Conservation (phyloP, 2,888 invertebrate genomes). For the Cryptocephalus moraei region DNA sequence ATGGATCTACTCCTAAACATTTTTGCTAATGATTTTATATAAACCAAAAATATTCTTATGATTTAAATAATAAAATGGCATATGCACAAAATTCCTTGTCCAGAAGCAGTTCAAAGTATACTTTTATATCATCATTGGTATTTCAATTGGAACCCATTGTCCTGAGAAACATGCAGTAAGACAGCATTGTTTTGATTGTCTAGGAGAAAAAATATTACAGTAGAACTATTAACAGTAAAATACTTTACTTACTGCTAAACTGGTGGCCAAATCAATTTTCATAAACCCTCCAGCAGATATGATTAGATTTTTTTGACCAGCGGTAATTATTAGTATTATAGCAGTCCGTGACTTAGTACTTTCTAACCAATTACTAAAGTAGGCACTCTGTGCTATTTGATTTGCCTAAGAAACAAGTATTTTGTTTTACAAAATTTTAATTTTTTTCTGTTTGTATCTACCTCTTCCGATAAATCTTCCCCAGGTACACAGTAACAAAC, state of each 20-base stretch:
- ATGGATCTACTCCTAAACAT: too few relatives aligned
- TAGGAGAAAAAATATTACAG: too few relatives aligned
- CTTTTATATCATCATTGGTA: too few relatives aligned
- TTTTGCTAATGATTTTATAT: too few relatives aligned
- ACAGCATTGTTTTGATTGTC: too few relatives aligned
- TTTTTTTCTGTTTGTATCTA: neutral
- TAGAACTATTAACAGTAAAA: too few relatives aligned
- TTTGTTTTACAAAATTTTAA: neutral
- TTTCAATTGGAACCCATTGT: too few relatives aligned
- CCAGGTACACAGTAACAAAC: slow-evolving; percentile 1
- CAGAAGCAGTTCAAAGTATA: too few relatives aligned
- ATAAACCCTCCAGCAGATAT: slow-evolving; percentile 1
- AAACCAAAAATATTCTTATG: too few relatives aligned
- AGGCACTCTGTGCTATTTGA: neutral
- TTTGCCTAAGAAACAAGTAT: neutral
- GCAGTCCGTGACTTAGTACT: neutral
- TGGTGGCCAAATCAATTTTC: slow-evolving; percentile 1
- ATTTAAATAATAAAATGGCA: too few relatives aligned
- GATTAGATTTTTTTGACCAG: neutral
- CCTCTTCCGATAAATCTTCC: slow-evolving; percentile 1
- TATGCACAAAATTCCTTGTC: too few relatives aligned
- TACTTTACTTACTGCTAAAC: slow-evolving; percentile 1
- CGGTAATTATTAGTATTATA: slow-evolving; percentile 1
- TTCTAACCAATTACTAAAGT: slow-evolving; percentile 2
- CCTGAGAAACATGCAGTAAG: too few relatives aligned